These are phyloP conservation scores for Parasteatoda lunata DNA, from an alignment of 2,888 invertebrate genomes.

Conservation along the genomic window DNA sequence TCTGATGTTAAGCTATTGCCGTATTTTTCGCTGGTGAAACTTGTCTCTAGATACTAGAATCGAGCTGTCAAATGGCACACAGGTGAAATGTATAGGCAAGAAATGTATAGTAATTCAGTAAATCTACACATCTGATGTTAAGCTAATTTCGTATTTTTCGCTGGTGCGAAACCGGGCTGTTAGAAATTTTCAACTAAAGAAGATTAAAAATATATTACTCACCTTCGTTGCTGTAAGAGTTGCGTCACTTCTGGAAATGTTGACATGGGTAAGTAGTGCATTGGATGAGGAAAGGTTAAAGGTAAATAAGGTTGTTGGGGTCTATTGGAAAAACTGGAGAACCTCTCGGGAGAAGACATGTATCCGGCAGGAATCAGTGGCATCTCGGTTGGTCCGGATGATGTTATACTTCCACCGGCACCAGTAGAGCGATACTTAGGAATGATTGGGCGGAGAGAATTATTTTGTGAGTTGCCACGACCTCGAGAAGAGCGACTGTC, in stretches of 20 bases:
- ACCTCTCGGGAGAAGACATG: slow-evolving; percentile 54
- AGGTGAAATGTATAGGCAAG: too few relatives aligned
- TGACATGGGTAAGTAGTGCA: slow-evolving; percentile 59
- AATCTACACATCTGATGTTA: too few relatives aligned
- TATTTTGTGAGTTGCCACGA: slow-evolving; percentile 54
- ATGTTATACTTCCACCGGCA: slow-evolving; percentile 5
- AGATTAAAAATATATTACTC: background rate
- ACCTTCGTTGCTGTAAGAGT: slow-evolving; percentile 62
- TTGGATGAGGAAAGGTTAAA: slow-evolving; percentile 55
- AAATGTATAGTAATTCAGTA: too few relatives aligned
- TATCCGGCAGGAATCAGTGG: slow-evolving; percentile 54
- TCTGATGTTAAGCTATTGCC: too few relatives aligned
- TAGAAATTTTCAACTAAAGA: too few relatives aligned
- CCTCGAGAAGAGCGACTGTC: slow-evolving; percentile 61
- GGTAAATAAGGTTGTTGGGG: slow-evolving; percentile 55
- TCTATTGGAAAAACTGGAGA: slow-evolving; percentile 41
- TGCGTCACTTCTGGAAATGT: slow-evolving; percentile 68
- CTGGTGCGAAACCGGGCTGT: too few relatives aligned
- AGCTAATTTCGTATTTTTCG: too few relatives aligned
- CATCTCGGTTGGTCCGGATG: slow-evolving; percentile 10
- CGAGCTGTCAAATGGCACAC: too few relatives aligned
- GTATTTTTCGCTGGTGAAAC: too few relatives aligned
- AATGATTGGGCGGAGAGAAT: slow-evolving; percentile 70
- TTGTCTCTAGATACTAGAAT: too few relatives aligned
- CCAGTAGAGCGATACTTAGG: slow-evolving; percentile 69